Conservation (phyloP, 1,140 invertebrate genomes). For the Macrobrachium rosenbergii region DNA sequence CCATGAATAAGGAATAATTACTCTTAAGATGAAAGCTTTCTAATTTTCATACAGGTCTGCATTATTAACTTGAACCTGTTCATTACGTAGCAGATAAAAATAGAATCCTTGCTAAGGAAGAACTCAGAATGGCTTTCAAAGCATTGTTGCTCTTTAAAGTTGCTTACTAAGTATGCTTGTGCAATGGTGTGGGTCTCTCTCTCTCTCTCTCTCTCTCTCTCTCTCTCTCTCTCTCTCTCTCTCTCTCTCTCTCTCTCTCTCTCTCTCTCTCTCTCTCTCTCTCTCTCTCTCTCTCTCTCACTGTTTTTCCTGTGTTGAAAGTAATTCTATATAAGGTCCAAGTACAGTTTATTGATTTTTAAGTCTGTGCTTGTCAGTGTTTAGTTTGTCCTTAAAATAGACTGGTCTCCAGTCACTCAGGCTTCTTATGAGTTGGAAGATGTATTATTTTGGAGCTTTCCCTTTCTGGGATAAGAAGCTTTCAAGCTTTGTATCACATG, state of each 20-base stretch:
- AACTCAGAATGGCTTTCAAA: no score
- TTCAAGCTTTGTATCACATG: background rate
- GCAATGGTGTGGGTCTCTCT: background rate
- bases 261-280: background rate
- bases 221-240: background rate
- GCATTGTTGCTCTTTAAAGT: background rate
- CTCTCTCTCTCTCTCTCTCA: background rate
- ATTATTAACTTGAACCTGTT: no score
- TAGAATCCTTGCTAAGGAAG: no score
- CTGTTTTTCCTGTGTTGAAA: background rate
- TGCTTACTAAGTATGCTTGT: background rate
- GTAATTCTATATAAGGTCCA: background rate
- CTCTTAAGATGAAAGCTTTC: no score
- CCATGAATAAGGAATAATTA: no score
- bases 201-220: slow-evolving; percentile 1
- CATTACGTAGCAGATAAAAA: no score
- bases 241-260: background rate
- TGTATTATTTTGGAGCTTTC: background rate
- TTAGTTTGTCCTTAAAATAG: no score
- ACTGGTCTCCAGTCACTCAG: no score
- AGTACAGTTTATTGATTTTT: no score
- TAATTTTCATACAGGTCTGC: no score
- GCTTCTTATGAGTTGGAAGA: no score
- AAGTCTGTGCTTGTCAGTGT: no score
- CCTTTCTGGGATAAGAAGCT: background rate